Conservation (phyloP, 2,113 vertebrate genomes). For the Lanius collurio region DNA sequence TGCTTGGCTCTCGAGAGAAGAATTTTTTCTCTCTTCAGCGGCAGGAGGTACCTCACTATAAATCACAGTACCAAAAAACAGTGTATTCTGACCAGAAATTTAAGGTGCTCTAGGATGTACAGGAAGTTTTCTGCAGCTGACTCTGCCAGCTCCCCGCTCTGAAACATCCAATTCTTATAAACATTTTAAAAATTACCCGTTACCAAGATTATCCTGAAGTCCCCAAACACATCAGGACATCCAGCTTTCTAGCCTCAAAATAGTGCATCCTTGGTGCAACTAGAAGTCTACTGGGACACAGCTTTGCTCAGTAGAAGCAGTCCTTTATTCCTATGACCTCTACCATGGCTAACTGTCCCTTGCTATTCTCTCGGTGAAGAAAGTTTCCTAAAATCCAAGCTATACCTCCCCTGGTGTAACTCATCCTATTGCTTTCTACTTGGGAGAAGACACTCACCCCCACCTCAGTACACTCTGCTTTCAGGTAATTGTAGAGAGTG, state of each 20-base stretch:
- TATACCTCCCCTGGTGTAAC: neutral
- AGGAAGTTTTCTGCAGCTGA: neutral
- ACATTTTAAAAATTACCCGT: neutral
- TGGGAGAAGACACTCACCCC: neutral
- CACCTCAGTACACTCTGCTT: neutral
- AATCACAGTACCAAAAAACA: neutral
- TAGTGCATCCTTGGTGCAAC: accelerated
- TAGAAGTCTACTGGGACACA: neutral
- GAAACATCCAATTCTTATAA: neutral
- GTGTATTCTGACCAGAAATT: neutral
- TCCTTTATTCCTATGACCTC: neutral
- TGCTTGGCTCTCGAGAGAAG: neutral
- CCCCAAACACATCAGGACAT: too few species aligned
- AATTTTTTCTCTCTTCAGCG: neutral
- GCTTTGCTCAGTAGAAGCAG: neutral
- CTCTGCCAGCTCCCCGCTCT: neutral
- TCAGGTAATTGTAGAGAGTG: neutral
- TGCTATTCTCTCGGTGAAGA: neutral
- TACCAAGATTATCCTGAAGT: neutral
- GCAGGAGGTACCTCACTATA: neutral
- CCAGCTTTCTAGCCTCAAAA: neutral
- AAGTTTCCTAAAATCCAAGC: neutral
- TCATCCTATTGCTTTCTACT: neutral
- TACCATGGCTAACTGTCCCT: neutral
- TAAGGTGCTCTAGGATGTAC: neutral